phyloP scores from a whole-genome alignment of 2,797 vertebrate species.

The Acomys russatus region DNA sequence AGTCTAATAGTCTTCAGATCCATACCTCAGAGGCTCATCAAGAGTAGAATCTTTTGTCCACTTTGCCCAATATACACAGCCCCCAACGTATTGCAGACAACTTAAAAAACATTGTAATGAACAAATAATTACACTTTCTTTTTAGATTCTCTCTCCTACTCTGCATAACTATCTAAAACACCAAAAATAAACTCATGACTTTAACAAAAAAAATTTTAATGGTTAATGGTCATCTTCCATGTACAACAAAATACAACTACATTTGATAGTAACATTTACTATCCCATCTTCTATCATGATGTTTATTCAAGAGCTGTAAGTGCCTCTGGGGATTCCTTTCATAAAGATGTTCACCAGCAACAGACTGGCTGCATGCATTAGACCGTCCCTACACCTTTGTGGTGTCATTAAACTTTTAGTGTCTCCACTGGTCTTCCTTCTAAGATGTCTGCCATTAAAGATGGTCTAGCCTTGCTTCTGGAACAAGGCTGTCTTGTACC shows the following conservation, averaged over 20 bases:
- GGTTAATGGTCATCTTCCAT: background rate
- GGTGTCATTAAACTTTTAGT: rapidly evolving
- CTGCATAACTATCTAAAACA: background rate
- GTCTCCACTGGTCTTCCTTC: background rate
- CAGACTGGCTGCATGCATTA: too few relatives aligned
- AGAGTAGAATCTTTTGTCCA: background rate
- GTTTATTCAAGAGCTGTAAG: background rate
- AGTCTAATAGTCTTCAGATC: background rate
- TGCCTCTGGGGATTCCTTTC: background rate
- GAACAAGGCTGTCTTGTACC: background rate
- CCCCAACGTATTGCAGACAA: background rate
- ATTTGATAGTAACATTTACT: background rate
- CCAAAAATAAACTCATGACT: background rate
- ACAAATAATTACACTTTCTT: background rate
- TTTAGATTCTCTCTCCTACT: background rate
- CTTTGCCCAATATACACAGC: background rate
- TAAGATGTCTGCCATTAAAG: background rate
- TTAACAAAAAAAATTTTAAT: background rate
- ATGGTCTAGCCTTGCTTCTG: background rate
- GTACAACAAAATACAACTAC: background rate
- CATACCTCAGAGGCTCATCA: background rate
- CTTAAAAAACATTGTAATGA: constrained; percentile 10
- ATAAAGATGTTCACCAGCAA: background rate
- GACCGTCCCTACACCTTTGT: background rate
- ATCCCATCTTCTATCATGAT: background rate